Evolutionary conservation across 2,113 vertebrate species (phyloP), one percentile per base, ranked within the genome.

Genomic region (Oophaga pumilio): DNA sequence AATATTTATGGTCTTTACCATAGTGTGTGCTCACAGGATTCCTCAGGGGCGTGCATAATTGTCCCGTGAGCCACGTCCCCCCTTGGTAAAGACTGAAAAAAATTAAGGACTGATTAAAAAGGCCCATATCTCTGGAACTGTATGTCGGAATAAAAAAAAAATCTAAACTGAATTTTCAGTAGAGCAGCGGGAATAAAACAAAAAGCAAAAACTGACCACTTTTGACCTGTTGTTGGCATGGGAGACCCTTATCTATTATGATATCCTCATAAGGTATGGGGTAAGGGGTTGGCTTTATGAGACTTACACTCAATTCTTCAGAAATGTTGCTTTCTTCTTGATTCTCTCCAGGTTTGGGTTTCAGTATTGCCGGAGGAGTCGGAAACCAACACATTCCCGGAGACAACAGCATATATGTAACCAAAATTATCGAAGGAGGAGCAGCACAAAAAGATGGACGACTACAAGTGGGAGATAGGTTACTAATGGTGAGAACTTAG

Each of bases 361-460:
- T 99, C 94, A 99, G 97, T 91, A 99, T 99, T 87, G 97, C 97
- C 50, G 98, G 98, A 90, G 98, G 97, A 20, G 97, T 99, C 88
- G 97, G 98, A 81, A 99, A 99, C 92, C 98, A 99, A 71, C 98
- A 99, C 94, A 97, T 99, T 87, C 97, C 98, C 0, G 97, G 98
- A n/a, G 98, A 99, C 95, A 99, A 99, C 93, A 99, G 97, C 92
- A 99, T 99, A 91, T 99, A 98, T 87, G 97, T 98, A 89, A 99
- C 98, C 83, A 99, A 99, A 93, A 97, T 99, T 89, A 99, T 99
- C 64, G 97, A 99, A 53, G 97, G 97, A 1, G 97, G 97, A 82
- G 98, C 98, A 77, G 98, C 97, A 0, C 97, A 97, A 88, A 99
- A 97, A 90, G 97, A 99, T 88, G 91, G 95, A 8, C 93, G 96